A percentile compares a stretch with the other conserved stretches of the same genome.
Evolutionary conservation across 2,888 invertebrate species (phyloP).

Genomic region (Celastrina argiolus): DNA sequence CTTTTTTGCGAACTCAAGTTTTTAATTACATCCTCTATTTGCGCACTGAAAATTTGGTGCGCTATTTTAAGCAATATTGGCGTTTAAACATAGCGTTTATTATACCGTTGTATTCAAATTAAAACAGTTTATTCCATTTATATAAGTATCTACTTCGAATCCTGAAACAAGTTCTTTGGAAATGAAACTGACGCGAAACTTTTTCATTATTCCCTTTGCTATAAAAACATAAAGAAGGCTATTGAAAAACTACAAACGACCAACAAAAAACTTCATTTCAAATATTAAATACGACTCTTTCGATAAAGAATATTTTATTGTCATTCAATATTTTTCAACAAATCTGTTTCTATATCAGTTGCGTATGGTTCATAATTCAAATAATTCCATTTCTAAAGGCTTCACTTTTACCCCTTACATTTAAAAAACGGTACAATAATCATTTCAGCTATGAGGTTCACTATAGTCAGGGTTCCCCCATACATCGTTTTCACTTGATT

Average conservation of each 20-base stretch:
- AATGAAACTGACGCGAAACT: neutral
- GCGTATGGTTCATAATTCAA: too few species aligned
- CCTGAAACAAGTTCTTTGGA: neutral
- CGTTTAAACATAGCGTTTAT: neutral
- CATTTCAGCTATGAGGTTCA: too few species aligned
- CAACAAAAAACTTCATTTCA: neutral
- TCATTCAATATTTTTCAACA: neutral
- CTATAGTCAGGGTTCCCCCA: too few species aligned
- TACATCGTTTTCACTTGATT: too few species aligned
- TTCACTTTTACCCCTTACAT: too few species aligned
- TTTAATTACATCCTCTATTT: too few species aligned
- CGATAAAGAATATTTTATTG: neutral
- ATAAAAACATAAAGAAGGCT: constrained; percentile 4
- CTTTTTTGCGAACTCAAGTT: too few species aligned
- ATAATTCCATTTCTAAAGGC: too few species aligned
- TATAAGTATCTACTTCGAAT: neutral
- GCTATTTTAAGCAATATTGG: neutral
- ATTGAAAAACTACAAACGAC: constrained; percentile 6
- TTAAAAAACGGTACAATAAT: too few species aligned
- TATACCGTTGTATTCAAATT: too few species aligned
- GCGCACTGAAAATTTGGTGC: too few species aligned
- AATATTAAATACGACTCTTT: neutral
- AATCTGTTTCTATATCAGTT: neutral
- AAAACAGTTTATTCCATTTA: neutral
- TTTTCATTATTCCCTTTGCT: neutral